Base-by-base conservation (phyloP, 2,797 vertebrate genomes). In the Protonibea diacanthus region DNA sequence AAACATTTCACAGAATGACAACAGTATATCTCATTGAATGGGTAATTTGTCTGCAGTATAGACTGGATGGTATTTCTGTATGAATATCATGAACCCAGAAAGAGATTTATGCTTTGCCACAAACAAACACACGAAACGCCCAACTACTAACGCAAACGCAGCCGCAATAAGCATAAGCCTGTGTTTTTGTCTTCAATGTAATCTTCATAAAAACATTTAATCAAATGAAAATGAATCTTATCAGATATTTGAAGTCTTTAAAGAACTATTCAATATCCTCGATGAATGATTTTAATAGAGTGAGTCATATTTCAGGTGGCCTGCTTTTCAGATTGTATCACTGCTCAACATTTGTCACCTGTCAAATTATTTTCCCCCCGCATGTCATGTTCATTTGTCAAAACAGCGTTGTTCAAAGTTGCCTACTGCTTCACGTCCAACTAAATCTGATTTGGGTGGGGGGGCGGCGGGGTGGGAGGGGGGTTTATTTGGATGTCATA, bases 321-420 rank as follows among this genome's bases (percentile, higher is more conserved):
- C 91, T 85, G 93, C 92, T 92, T 95, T 95, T 96, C 95, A 95
- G 95, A 95, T 96, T 92, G 93, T 95, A 96, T 96, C 95, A 89
- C 88, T 71, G 86, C 91, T 94, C 93, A 92, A 94, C 96, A 96
- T 96, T 96, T 95, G 95, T 96, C 96, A 95, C 93, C 93, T 95
- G 95, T 96, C 95, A 96, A 95, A 96, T 96, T 95, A 96, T 95
- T 95, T 94, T 91, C 92, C 92, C 88, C 89, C 88, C 71, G 86
- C 93, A 87, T 95, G 95, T 95, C 94, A 93, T 85, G 83, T 95
- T 94, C 95, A 96, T 96, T 96, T 96, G 95, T 96, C 95, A 96
- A 94, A 95, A 93, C 75, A 77, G 87, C 85, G 58, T 90, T 80
- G 91, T 86, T 94, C 93, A 86, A 92, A 93, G 89, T 94, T 92